Evolutionary conservation across 1,140 invertebrate genomes (phyloP).

Genomic region (Lanistes nyassanus): DNA sequence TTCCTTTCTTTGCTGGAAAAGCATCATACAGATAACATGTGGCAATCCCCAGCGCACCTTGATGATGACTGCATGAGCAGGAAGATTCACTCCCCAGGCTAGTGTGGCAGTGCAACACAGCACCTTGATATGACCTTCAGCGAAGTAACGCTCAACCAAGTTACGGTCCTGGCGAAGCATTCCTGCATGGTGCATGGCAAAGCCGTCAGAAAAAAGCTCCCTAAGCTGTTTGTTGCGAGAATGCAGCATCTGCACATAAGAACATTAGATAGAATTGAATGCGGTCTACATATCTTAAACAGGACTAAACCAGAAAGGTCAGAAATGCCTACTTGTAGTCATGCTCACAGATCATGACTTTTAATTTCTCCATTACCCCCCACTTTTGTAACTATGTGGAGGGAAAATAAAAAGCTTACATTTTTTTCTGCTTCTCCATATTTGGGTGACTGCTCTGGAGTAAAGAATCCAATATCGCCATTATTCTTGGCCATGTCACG

Average conservation of each 20-base stretch:
- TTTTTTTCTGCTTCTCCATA: conserved; percentile 62
- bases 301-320: background rate
- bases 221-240: conserved; percentile 66
- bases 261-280: background rate
- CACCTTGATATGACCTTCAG: conserved; percentile 89
- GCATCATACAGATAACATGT: too few species aligned
- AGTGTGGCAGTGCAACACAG: conserved; percentile 97
- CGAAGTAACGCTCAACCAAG: conserved; percentile 66
- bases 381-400: background rate
- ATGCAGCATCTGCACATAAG: conserved; percentile 73
- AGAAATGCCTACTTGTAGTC: too few species aligned
- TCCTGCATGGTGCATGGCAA: conserved; percentile 97
- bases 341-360: too few species aligned
- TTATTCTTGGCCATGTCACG: conserved; percentile 63
- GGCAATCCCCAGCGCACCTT: conserved; percentile 71
- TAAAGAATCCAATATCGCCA: conserved; percentile 59
- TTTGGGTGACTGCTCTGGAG: conserved; percentile 57
- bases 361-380: background rate
- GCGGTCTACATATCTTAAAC: background rate
- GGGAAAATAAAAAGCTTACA: conserved; percentile 46
- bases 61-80: conserved; percentile 97
- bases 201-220: conserved; percentile 83
- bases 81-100: conserved; percentile 99
- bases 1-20: too few species aligned
- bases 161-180: conserved; percentile 87